Evolutionary conservation across 2,113 vertebrate species (phyloP).

Genomic region (Ctenodactylus gundi): DNA sequence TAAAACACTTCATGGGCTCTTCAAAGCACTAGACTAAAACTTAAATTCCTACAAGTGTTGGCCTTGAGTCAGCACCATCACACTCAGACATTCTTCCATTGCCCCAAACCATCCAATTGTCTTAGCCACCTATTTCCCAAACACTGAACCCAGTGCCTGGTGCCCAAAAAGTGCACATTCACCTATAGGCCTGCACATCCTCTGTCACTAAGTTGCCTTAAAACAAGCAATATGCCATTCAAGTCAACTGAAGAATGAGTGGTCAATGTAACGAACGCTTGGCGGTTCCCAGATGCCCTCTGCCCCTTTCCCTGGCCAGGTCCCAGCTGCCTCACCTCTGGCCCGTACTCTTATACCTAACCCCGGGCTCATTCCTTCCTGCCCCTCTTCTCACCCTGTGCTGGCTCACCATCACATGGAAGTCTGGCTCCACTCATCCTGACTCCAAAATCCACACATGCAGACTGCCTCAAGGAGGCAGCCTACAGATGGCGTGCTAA

Average conservation of each 20-base stretch:
- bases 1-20: not conserved
- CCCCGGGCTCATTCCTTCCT: not conserved
- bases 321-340: not conserved
- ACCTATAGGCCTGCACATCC: not conserved
- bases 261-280: not conserved
- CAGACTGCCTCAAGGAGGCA: accelerated
- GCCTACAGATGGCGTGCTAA: not conserved
- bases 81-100: not conserved
- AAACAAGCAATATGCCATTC: not conserved
- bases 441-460: not conserved
- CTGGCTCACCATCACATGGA: not conserved
- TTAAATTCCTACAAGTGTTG: not conserved
- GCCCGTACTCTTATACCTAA: not conserved
- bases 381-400: not conserved
- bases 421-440: not conserved
- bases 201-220: not conserved
- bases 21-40: not conserved
- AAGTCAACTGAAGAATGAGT: not conserved
- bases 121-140: not conserved
- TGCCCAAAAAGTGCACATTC: not conserved
- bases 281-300: not conserved
- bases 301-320: not conserved
- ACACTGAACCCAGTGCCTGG: not conserved
- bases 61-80: not conserved
- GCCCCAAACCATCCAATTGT: not conserved